These are phyloP conservation scores for Coilia nasus DNA, from an alignment of 2,797 vertebrate genomes.

Conservation along the genomic window DNA sequence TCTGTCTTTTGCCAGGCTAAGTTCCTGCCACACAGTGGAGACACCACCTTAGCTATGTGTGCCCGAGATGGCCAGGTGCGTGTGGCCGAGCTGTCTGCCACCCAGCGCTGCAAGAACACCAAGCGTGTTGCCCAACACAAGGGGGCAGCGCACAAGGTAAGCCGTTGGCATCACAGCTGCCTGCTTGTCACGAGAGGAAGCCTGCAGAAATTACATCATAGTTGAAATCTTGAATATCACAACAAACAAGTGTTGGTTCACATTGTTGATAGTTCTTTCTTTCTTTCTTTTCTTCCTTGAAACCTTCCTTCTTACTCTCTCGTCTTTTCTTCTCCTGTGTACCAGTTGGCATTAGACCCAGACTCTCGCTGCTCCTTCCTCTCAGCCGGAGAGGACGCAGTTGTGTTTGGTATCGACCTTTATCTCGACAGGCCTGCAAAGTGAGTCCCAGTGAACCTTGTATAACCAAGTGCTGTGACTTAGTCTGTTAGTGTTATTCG, in stretches of 20 bases:
- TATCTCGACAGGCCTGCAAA: slow-evolving; percentile 90
- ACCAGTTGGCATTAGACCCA: slow-evolving; percentile 91
- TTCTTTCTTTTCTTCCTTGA: neutral
- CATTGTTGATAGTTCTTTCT: neutral
- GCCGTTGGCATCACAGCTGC: neutral
- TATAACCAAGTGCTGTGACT: neutral
- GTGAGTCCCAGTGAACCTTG: slow-evolving; percentile 73
- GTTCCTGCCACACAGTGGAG: slow-evolving; percentile 95
- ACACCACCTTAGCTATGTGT: slow-evolving; percentile 96
- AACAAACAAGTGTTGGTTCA: neutral
- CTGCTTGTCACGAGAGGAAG: neutral
- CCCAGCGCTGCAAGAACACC: slow-evolving; percentile 95
- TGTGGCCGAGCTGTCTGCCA: slow-evolving; percentile 93
- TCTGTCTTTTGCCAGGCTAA: slow-evolving; percentile 79
- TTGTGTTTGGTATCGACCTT: slow-evolving; percentile 94
- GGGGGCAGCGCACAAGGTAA: slow-evolving; percentile 93
- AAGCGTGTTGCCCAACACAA: slow-evolving; percentile 96
- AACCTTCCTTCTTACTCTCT: neutral
- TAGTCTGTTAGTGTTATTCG: neutral
- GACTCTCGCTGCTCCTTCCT: slow-evolving; percentile 96
- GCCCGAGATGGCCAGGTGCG: slow-evolving; percentile 94
- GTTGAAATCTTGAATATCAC: neutral
- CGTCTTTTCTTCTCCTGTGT: neutral
- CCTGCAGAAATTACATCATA: neutral
- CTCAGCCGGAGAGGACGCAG: slow-evolving; percentile 93